Conservation (phyloP, 1,140 invertebrate genomes). For the Antheraea mylitta region DNA sequence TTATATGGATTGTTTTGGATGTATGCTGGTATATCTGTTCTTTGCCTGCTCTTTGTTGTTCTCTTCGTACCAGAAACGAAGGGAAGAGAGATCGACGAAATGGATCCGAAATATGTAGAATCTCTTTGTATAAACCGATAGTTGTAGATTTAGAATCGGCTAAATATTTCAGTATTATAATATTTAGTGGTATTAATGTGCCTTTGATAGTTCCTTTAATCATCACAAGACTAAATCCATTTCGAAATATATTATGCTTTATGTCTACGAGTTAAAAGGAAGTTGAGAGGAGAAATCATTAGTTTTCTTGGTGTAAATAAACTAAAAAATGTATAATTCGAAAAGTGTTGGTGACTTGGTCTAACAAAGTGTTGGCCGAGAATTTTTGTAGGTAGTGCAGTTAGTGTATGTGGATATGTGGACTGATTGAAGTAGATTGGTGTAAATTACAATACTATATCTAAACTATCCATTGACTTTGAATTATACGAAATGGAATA, state of each 20-base stretch:
- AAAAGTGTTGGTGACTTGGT: no score
- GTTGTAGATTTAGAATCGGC: conserved; percentile 26
- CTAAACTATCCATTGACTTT: no score
- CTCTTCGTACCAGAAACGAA: conserved; percentile 95
- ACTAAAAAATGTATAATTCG: no score
- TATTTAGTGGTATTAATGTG: neutral
- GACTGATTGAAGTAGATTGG: no score
- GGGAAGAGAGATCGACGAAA: conserved; percentile 92
- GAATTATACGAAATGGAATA: neutral
- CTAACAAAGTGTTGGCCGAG: no score
- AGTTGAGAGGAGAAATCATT: no score
- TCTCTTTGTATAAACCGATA: conserved; percentile 76
- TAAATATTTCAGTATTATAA: conserved; percentile 9
- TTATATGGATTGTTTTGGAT: conserved; percentile 93
- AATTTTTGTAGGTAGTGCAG: no score
- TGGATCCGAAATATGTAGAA: conserved; percentile 85
- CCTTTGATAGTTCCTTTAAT: conserved; percentile 6
- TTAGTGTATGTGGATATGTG: no score
- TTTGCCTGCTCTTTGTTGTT: conserved; percentile 90
- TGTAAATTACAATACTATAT: no score
- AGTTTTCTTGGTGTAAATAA: no score
- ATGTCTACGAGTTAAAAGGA: no score
- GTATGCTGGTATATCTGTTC: conserved; percentile 90
- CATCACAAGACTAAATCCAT: conserved; percentile 3
- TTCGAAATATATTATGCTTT: neutral